Evolutionary conservation across 2,888 invertebrate species (phyloP).

Genomic region (Dascillus cervinus): DNA sequence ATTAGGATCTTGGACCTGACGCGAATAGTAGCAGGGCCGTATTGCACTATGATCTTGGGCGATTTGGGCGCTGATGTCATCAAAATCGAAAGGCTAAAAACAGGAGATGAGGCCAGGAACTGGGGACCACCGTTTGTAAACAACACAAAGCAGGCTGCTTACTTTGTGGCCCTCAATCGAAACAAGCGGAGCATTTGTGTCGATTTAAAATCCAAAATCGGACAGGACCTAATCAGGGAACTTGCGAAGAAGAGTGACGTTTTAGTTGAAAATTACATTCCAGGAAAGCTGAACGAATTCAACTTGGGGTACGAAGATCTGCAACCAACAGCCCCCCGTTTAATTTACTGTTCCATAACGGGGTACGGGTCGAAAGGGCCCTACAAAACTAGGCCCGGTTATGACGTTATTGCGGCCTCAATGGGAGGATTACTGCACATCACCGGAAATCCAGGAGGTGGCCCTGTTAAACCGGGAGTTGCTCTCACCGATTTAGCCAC

Average conservation of each 20-base stretch:
- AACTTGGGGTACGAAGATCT: slow-evolving; percentile 76
- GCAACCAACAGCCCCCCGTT: slow-evolving; percentile 58
- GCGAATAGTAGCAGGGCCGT: slow-evolving; percentile 88
- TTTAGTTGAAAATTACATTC: slow-evolving; percentile 88
- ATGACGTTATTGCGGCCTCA: slow-evolving; percentile 92
- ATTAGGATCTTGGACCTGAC: slow-evolving; percentile 73
- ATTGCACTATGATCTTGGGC: slow-evolving; percentile 87
- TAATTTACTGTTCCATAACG: slow-evolving; percentile 90
- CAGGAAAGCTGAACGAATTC: slow-evolving; percentile 73
- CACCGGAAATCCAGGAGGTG: slow-evolving; percentile 77
- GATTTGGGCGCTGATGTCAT: slow-evolving; percentile 90
- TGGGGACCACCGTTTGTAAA: slow-evolving; percentile 90
- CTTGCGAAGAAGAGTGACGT: slow-evolving; percentile 76
- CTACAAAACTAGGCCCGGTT: slow-evolving; percentile 81
- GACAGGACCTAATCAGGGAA: slow-evolving; percentile 58
- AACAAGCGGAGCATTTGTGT: slow-evolving; percentile 91
- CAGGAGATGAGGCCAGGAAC: slow-evolving; percentile 80
- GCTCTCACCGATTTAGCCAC: slow-evolving; percentile 91
- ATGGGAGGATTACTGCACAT: slow-evolving; percentile 84
- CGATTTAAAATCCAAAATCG: slow-evolving; percentile 65
- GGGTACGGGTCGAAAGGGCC: slow-evolving; percentile 88
- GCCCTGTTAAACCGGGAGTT: slow-evolving; percentile 86
- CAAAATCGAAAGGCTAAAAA: slow-evolving; percentile 79
- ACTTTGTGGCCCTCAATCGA: slow-evolving; percentile 83
- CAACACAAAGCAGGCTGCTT: slow-evolving; percentile 59